Evolutionary conservation across 2,797 vertebrate genomes (phyloP), one percentile per base, ranked within the genome.

Genomic region (Graptemys geographica): DNA sequence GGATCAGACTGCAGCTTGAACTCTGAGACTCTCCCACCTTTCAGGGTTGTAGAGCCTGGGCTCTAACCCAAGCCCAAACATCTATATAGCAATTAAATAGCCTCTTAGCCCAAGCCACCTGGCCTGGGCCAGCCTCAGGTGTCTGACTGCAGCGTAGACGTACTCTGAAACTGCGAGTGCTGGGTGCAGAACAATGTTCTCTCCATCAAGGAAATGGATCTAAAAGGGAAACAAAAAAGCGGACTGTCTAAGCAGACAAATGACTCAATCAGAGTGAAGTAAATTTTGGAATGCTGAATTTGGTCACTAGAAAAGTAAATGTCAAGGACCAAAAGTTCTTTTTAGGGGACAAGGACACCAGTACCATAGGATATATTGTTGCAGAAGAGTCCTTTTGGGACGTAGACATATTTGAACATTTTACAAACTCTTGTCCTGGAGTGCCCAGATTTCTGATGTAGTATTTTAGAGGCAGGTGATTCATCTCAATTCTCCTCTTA

Each of bases 161-260:
- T 57, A 49, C 52, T 19, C 19, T 92, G 92, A 93, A 53, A 21
- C 57, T 84, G 13, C 85, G 79, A 79, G 83, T 92, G 47, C 6
- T 2, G 74, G 12, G 5, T 88, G 81, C n/a, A 44, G 91, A 96
- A 56, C 92, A 94, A 88, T 89, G 10, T 57, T 80, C 81, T 94
- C 86, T 96, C 90, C 92, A 79, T 94, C 92, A 90, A 94, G 94
- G 95, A 92, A 90, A 94, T 94, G 82, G 92, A 92, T 94, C 91
- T 95, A 53, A 95, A 91, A 96, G 79, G 81, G 87, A 84, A 94
- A n/a, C 56, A 90, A 79, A 90, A 90, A 78, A 57, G 90, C 83
- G 95, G 96, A 96, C 86, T 94, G 91, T 33, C 91, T 90, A 84
- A 88, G 55, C 84, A 92, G 82, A 53, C 21, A 90, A 79, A 86